Percentiles rank a stretch among this genome's conserved stretches.
These are phyloP conservation scores for Crematogaster levior DNA, from an alignment of 2,888 invertebrate genomes.

Conservation along the genomic window DNA sequence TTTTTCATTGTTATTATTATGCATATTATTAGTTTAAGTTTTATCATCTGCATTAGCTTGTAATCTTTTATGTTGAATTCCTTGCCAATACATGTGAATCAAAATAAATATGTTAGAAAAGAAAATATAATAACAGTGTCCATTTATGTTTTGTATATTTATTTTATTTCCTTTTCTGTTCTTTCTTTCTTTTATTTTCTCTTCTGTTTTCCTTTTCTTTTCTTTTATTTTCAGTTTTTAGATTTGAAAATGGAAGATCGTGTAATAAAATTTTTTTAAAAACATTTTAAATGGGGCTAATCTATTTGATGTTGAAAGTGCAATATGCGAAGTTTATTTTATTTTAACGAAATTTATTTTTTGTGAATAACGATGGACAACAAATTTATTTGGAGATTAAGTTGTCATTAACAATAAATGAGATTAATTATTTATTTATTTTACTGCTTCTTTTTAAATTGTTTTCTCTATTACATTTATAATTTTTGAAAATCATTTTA, in stretches of 20 bases:
- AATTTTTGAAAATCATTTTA: conserved; percentile 4
- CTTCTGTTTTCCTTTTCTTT: conserved; percentile 71
- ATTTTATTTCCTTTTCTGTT: conserved; percentile 71
- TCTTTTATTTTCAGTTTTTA: conserved; percentile 21
- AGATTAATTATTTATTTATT: neutral
- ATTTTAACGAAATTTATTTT: neutral
- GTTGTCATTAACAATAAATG: neutral
- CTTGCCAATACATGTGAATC: conserved; percentile 82
- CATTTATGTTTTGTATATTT: conserved; percentile 69
- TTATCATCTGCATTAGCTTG: conserved; percentile 62
- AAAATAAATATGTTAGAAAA: conserved; percentile 84
- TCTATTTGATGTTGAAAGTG: neutral
- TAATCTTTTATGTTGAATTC: conserved; percentile 79
- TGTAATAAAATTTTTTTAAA: neutral
- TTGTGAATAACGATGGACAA: neutral
- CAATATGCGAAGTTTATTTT: conserved; percentile 11
- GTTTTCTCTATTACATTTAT: neutral
- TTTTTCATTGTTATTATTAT: conserved; percentile 8
- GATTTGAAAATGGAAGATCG: neutral
- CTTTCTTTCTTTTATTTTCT: conserved; percentile 69
- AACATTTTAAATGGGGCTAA: no score
- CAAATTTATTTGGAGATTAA: neutral
- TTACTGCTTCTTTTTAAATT: neutral
- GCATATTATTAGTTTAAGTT: conserved; percentile 36
- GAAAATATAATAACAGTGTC: conserved; percentile 60